A percentile compares a stretch with the other conserved stretches of the same genome.
Evolutionary conservation across 2,113 vertebrate species (phyloP).

Genomic region (Tyrannus savana): DNA sequence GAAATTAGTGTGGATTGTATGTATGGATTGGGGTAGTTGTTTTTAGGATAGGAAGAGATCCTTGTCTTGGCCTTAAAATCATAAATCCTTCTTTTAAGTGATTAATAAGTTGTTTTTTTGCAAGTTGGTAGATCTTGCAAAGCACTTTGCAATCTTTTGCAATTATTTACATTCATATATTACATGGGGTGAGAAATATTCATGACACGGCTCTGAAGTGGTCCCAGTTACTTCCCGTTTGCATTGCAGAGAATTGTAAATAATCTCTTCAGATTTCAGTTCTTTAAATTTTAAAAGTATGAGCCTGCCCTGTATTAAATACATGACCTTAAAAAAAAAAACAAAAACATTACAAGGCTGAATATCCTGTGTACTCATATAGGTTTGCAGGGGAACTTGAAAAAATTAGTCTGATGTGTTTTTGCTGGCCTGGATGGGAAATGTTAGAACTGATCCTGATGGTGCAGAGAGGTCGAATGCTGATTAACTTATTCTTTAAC

Average conservation of each 20-base stretch:
- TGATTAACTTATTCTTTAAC: not conserved
- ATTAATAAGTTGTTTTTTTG: not conserved
- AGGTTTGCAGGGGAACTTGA: not conserved
- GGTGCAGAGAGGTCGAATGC: not conserved
- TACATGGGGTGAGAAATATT: not conserved
- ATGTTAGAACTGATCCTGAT: not conserved
- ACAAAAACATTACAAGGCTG: not conserved
- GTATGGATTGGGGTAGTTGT: not conserved
- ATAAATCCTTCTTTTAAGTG: not conserved
- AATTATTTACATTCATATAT: not conserved
- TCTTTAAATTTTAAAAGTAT: not conserved
- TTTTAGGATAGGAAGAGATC: not conserved
- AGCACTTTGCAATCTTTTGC: not conserved
- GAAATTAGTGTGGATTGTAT: not conserved
- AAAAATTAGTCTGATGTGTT: fast-evolving
- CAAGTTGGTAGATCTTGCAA: not conserved
- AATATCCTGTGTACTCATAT: not conserved
- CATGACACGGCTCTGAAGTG: not conserved
- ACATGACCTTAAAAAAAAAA: not conserved
- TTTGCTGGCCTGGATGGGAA: not conserved
- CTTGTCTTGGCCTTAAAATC: not conserved
- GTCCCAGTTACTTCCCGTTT: not conserved
- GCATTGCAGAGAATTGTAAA: not conserved
- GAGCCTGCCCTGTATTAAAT: not conserved
- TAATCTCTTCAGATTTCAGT: not conserved